Conservation (phyloP, 2,888 invertebrate genomes). For the Tortrix viridana region DNA sequence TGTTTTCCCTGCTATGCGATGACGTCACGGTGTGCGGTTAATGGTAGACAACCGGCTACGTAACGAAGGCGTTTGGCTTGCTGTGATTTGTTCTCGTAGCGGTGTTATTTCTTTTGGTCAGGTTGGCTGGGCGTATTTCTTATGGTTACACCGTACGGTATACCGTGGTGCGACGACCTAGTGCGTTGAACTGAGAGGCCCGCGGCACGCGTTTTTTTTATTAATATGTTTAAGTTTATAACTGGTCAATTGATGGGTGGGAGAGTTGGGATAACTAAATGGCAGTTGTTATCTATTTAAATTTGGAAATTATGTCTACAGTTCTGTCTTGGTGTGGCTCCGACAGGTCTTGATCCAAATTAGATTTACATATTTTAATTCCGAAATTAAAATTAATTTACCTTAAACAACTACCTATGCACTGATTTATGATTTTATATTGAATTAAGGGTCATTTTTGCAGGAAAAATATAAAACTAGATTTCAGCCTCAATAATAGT, state of each 20-base stretch:
- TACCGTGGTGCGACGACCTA: conserved; percentile 75
- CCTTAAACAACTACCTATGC: no score
- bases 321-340: conserved; percentile 3
- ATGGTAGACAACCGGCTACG: conserved; percentile 58
- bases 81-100: conserved; percentile 54
- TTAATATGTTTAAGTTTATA: conserved; percentile 52
- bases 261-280: conserved; percentile 25
- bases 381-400: no score
- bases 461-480: no score
- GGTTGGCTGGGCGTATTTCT: conserved; percentile 71
- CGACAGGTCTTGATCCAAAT: conserved; percentile 7
- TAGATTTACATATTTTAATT: background rate
- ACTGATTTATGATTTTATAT: no score
- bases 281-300: conserved; percentile 16
- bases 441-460: no score
- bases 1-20: conserved; percentile 69
- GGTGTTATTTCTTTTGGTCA: conserved; percentile 62
- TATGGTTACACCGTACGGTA: conserved; percentile 77
- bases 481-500: no score
- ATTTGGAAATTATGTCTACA: conserved; percentile 19
- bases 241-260: conserved; percentile 29
- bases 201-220: conserved; percentile 62
- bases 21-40: conserved; percentile 70
- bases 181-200: conserved; percentile 77
- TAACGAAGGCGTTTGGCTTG: conserved; percentile 61